Conservation (phyloP, 2,888 invertebrate genomes). For the Noctua pronuba region DNA sequence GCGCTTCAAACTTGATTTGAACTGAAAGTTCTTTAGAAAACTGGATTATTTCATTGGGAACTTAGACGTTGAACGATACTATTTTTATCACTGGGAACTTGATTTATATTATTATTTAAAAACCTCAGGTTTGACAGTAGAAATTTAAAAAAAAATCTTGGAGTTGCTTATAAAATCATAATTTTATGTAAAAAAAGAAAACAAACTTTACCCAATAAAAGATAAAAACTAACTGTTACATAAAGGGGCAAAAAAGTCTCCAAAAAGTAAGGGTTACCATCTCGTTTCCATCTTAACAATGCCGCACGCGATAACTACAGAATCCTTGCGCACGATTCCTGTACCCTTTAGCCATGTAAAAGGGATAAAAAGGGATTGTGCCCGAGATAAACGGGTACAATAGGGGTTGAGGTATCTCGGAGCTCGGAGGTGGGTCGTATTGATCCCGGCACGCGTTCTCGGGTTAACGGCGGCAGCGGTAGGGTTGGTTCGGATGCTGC, state of each 20-base stretch:
- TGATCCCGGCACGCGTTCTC: conserved; percentile 87
- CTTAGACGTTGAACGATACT: conserved; percentile 11
- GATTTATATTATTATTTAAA: conserved; percentile 19
- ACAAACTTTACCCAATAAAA: conserved; percentile 38
- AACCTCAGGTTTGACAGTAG: not conserved
- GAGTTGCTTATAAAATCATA: not conserved
- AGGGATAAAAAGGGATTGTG: conserved; percentile 84
- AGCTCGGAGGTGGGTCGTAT: conserved; percentile 82
- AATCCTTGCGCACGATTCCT: conserved; percentile 88
- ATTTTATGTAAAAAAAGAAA: not conserved
- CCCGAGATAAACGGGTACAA: conserved; percentile 82
- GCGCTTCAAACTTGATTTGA: conserved; percentile 76
- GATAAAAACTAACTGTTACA: conserved; percentile 67
- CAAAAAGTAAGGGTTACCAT: conserved; percentile 78
- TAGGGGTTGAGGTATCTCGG: conserved; percentile 75
- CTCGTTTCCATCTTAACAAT: conserved; percentile 83
- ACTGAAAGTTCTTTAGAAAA: conserved; percentile 55
- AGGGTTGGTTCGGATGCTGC: conserved; percentile 82
- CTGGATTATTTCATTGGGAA: conserved; percentile 57
- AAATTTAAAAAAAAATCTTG: not conserved
- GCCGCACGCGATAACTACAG: conserved; percentile 86
- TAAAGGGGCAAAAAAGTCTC: conserved; percentile 66
- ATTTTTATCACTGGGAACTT: conserved; percentile 30
- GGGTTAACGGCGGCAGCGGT: conserved; percentile 78
- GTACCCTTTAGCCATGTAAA: conserved; percentile 83